Conservation (phyloP, 2,888 invertebrate species). For the Athripsodes cinereus region DNA sequence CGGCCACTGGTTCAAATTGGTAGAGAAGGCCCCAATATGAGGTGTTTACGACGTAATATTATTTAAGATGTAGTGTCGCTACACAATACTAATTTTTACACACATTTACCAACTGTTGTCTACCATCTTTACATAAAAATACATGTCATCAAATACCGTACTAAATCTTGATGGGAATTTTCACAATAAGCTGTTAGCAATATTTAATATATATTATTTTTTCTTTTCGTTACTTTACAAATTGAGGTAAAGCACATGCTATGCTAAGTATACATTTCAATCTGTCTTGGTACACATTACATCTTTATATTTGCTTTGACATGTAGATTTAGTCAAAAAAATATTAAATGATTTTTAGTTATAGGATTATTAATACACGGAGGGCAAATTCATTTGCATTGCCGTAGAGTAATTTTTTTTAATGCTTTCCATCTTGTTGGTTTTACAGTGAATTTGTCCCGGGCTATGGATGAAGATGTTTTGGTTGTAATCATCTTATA, state of each 20-base stretch:
- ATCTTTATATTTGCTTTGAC: neutral
- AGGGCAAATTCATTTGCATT: too few relatives aligned
- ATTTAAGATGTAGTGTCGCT: conserved; percentile 2
- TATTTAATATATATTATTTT: too few relatives aligned
- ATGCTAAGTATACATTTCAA: too few relatives aligned
- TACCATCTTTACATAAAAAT: neutral
- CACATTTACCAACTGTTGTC: neutral
- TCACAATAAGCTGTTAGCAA: neutral
- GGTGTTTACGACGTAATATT: neutral
- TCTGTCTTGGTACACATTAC: neutral
- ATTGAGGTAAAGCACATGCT: too few relatives aligned
- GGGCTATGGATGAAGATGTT: neutral
- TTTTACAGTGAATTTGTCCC: neutral
- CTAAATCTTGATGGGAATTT: too few relatives aligned
- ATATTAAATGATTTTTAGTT: too few relatives aligned
- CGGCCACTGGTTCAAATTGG: conserved; percentile 94
- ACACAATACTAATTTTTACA: neutral
- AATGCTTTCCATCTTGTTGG: too few relatives aligned
- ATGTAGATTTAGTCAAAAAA: conserved; percentile 13
- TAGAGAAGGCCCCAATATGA: conserved; percentile 69
- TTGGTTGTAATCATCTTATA: conserved; percentile 11
- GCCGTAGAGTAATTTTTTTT: too few relatives aligned
- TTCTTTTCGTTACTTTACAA: too few relatives aligned
- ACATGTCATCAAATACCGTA: neutral
- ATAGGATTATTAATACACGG: too few relatives aligned